phyloP scores from a whole-genome alignment of 92 coral and sea anemone species.

The Phenganax marumi region DNA sequence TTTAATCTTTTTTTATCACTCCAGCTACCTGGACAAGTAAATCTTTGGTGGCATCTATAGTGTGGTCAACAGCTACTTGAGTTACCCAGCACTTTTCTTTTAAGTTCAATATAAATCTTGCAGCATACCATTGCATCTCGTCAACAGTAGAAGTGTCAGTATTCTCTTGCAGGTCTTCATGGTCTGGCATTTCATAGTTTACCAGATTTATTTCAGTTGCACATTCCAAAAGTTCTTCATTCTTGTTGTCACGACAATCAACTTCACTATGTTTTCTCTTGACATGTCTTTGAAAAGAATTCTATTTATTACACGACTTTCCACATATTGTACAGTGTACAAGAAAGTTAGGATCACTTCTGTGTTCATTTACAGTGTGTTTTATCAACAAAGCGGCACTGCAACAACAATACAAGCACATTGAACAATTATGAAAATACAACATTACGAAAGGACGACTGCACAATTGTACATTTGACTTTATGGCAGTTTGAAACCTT shows the following conservation, averaged over 20 bases:
- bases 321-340: constrained; percentile 40
- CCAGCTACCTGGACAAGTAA: constrained; percentile 33
- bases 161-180: neutral
- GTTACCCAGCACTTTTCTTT: constrained; percentile 36
- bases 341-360: constrained; percentile 44
- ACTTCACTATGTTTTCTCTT: constrained; percentile 35
- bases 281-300: constrained; percentile 43
- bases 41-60: constrained; percentile 36
- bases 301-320: constrained; percentile 40
- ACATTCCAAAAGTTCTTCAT: neutral
- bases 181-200: neutral
- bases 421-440: too few species aligned
- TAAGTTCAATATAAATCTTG: constrained; percentile 35
- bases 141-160: constrained; percentile 9
- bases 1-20: constrained; percentile 26
- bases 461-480: too few species aligned
- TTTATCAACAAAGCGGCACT: too few species aligned
- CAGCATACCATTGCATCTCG: constrained; percentile 44
- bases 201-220: neutral
- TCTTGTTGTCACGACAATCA: constrained; percentile 18
- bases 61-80: constrained; percentile 26
- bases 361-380: constrained; percentile 39
- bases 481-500: too few species aligned
- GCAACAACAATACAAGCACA: too few species aligned
- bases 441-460: too few species aligned